Evolutionary conservation across 1,140 invertebrate species (phyloP), one percentile per base, ranked within the genome.

Genomic region (Aphelinus atriplicis): DNA sequence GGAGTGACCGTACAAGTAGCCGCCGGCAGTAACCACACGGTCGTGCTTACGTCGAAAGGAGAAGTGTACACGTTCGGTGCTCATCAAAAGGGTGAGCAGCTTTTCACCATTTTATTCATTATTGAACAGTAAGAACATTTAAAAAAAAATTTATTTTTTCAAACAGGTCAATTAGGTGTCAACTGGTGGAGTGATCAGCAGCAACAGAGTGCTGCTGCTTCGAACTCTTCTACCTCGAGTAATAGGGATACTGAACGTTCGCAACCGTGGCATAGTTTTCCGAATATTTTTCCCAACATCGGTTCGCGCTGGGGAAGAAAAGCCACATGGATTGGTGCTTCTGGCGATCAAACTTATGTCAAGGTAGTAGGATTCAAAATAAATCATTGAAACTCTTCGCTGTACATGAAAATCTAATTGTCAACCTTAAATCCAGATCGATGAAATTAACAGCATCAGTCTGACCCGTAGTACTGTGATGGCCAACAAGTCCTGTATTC

Each of bases 21-120:
- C 3, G 95, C 96, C 71, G 98, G 98, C 3, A 97, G 95, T 82
- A 97, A 98, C 88, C 98, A 99, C 84, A 96, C 97, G 3, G 95
- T 96, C 1, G 87, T 98, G 42, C 88, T 99, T n/a, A 95, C 96
- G 26, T 89, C 91, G 57, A 94, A 94, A 80, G 98, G 98, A 3
- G 94, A 97, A 85, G 93, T 99, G 3, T 97, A 94, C 80, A 98
- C 97, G 0, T 98, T 97, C 87, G 98, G 98, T 61, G 94, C 92
- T 81, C 93, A 96, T 87, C 94, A 96, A 90, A 94, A 95, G 84
- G 77, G 81, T 80, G 69, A 62, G 42, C 56, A 50, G 26, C 26
- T 26, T 26, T 26, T 26, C 26, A 26, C 26, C 26, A 26, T 26
- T 26, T 26, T 26, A 26, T 26, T 26, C 26, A 26, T 26, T 26